Conservation (phyloP, 2,113 vertebrate species). For the Microcebus griseorufus region DNA sequence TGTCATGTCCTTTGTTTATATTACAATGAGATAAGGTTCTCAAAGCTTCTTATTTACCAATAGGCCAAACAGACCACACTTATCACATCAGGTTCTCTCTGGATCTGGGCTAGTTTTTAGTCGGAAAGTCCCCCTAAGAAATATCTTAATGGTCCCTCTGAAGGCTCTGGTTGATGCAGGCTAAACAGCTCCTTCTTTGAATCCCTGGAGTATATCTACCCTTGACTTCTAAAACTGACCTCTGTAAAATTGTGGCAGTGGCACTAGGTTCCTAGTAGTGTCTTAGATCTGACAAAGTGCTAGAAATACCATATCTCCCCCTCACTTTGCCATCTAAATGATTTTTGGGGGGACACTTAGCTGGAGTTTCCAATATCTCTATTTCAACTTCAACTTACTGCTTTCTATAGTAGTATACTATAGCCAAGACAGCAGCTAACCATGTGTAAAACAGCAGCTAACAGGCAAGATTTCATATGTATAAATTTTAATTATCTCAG, state of each 20-base stretch:
- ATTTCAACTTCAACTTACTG: background rate
- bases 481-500: constrained; percentile 6
- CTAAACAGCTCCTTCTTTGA: background rate
- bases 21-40: background rate
- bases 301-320: background rate
- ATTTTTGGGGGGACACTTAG: background rate
- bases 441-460: background rate
- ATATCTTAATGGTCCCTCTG: background rate
- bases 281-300: background rate
- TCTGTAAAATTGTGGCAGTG: background rate
- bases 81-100: background rate
- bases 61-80: background rate
- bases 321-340: background rate
- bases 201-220: background rate
- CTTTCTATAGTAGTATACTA: background rate
- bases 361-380: background rate
- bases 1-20: background rate
- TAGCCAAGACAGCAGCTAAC: background rate
- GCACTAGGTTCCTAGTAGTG: background rate
- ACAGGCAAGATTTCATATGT: constrained; percentile 1
- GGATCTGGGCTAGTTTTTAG: background rate
- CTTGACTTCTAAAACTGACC: background rate
- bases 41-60: background rate
- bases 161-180: background rate
- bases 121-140: background rate